Conservation (phyloP, 2,113 vertebrate genomes). For the Callipepla californica region DNA sequence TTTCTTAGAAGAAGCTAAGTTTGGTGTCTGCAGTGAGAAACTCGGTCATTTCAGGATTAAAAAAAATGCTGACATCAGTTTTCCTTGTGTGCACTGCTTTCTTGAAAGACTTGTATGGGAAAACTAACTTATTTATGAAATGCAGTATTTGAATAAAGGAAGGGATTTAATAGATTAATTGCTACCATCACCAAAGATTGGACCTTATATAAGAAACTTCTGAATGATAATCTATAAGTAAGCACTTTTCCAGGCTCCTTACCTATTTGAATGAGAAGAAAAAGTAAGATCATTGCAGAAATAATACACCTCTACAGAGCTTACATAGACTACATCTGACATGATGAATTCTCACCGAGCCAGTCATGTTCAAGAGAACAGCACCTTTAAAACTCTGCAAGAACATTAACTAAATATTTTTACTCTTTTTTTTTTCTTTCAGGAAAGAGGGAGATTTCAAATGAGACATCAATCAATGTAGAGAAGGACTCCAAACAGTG, state of each 20-base stretch:
- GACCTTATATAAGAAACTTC: neutral
- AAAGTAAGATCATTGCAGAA: neutral
- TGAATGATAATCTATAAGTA: neutral
- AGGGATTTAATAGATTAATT: constrained; percentile 33
- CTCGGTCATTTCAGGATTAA: constrained; percentile 39
- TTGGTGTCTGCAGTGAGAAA: constrained; percentile 22
- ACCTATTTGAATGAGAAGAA: neutral
- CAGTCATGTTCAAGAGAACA: neutral
- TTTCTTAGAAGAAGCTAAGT: constrained; percentile 41
- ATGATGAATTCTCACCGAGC: neutral
- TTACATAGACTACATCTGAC: neutral
- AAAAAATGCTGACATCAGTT: constrained; percentile 40
- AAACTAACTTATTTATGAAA: constrained; percentile 58
- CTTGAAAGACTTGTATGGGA: neutral
- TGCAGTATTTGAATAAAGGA: neutral
- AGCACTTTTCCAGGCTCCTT: neutral
- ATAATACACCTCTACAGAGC: neutral
- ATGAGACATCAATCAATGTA: constrained; percentile 19
- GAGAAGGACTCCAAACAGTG: neutral
- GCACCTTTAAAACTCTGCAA: constrained; percentile 8
- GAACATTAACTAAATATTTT: constrained; percentile 21
- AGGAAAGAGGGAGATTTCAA: constrained; percentile 28
- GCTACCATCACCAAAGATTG: neutral
- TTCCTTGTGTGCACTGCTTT: neutral
- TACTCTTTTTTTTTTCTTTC: neutral